Conservation (phyloP, 2,797 vertebrate species). For the Macrochelys suwanniensis region DNA sequence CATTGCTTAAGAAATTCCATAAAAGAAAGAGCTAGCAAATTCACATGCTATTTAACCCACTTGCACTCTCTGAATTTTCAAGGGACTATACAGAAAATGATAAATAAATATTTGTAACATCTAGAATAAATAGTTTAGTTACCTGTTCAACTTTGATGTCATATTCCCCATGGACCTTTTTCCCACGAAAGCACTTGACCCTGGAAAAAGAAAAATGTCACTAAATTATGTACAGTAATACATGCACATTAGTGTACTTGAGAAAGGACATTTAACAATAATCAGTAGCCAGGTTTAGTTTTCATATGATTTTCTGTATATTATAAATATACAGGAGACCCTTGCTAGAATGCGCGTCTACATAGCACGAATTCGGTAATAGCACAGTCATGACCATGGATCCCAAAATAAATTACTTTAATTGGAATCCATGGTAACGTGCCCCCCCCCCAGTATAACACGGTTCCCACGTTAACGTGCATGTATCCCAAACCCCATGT, state of each 20-base stretch:
- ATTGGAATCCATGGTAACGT: too few species aligned
- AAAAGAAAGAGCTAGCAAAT: neutral
- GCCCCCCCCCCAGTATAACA: too few species aligned
- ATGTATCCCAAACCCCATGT: too few species aligned
- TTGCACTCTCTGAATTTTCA: neutral
- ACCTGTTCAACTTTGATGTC: conserved; percentile 98
- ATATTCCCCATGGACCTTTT: conserved; percentile 94
- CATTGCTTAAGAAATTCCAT: neutral
- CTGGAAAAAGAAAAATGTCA: conserved; percentile 77
- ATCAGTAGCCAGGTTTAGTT: neutral
- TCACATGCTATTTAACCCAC: neutral
- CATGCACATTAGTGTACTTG: neutral
- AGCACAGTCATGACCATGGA: too few species aligned
- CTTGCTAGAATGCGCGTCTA: too few species aligned
- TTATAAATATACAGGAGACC: neutral
- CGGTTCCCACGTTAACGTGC: too few species aligned
- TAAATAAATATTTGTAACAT: neutral
- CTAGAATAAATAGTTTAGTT: conserved; percentile 48
- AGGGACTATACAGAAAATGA: neutral
- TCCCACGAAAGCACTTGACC: conserved; percentile 95
- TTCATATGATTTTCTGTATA: neutral
- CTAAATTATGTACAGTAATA: neutral
- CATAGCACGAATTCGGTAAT: too few species aligned
- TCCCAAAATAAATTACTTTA: too few species aligned
- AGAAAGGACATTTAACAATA: neutral